A percentile compares a stretch with the other conserved stretches of the same genome.
phyloP scores from a whole-genome alignment of 1,140 invertebrate species.

The Lasioglossum albipes region DNA sequence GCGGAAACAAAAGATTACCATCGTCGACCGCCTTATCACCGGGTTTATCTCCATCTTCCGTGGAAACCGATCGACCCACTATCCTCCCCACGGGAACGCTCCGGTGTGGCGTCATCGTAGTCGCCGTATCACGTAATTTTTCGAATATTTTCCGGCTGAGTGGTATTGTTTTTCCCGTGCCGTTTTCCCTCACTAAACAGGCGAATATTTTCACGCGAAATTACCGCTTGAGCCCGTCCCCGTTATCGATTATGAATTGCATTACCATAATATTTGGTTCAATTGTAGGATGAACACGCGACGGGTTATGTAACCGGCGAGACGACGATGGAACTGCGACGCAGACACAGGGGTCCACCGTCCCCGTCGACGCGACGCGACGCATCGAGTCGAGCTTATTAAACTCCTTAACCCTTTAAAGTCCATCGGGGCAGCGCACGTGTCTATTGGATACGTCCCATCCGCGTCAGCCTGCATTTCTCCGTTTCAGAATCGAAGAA shows the following conservation, averaged over 20 bases:
- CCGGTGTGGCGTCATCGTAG: too few relatives aligned
- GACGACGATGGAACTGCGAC: neutral
- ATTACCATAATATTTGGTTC: constrained; percentile 46
- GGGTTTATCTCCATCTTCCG: neutral
- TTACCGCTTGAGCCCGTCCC: neutral
- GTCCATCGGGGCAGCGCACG: too few relatives aligned
- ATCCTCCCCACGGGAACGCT: neutral
- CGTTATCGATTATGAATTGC: constrained; percentile 10
- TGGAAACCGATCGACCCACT: neutral
- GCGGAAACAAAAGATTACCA: neutral
- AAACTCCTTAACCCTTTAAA: neutral
- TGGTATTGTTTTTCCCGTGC: neutral
- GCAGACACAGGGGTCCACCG: neutral
- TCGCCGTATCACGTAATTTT: neutral
- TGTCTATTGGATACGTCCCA: too few relatives aligned
- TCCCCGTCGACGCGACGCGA: too few relatives aligned
- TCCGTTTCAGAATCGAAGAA: too few relatives aligned
- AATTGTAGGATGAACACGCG: constrained; percentile 20
- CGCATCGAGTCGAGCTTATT: neutral
- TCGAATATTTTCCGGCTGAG: neutral
- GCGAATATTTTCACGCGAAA: neutral
- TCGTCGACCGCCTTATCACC: neutral
- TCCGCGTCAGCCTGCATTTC: too few relatives aligned
- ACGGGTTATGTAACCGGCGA: constrained; percentile 34
- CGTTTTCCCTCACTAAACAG: too few relatives aligned